Percentiles rank a stretch among this genome's conserved stretches.
Evolutionary conservation across 2,888 invertebrate genomes (phyloP).

Genomic region (Caenorhabditis sp.): DNA sequence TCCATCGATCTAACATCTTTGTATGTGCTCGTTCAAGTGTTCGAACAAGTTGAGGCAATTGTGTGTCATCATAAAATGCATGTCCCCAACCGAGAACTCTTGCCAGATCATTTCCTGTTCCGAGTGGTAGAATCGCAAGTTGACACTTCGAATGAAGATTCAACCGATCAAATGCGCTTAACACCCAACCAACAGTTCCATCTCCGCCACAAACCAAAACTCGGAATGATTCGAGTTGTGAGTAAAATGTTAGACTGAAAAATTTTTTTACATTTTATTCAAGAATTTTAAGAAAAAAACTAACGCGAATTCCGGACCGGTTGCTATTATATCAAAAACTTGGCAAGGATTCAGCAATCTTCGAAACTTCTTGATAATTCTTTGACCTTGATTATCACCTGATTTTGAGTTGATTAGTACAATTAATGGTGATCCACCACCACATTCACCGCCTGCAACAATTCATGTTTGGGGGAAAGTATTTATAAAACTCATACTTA

Average conservation of each 20-base stretch:
- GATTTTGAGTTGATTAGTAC: constrained; percentile 98
- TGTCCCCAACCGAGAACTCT: constrained; percentile 95
- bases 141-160: constrained; percentile 84
- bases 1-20: constrained; percentile 96
- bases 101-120: constrained; percentile 94
- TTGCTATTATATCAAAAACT: constrained; percentile 92
- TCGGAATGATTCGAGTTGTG: constrained; percentile 92
- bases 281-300: constrained; percentile 65
- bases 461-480: neutral
- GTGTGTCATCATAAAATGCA: constrained; percentile 93
- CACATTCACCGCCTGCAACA: constrained; percentile 8
- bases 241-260: constrained; percentile 83
- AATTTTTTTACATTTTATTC: neutral
- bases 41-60: constrained; percentile 88
- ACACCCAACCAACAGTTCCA: constrained; percentile 96
- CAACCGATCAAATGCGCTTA: constrained; percentile 91
- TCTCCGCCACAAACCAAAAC: constrained; percentile 96
- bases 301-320: constrained; percentile 83
- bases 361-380: constrained; percentile 91
- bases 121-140: constrained; percentile 91
- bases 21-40: constrained; percentile 95
- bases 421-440: constrained; percentile 77
- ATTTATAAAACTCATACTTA: no score
- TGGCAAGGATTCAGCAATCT: constrained; percentile 92
- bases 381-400: constrained; percentile 95